A percentile compares a stretch with the other conserved stretches of the same genome.
These are phyloP conservation scores for Hydractinia echinata DNA, from an alignment of 30 jellyfish, hydroid and myxozoan species.

Conservation along the genomic window DNA sequence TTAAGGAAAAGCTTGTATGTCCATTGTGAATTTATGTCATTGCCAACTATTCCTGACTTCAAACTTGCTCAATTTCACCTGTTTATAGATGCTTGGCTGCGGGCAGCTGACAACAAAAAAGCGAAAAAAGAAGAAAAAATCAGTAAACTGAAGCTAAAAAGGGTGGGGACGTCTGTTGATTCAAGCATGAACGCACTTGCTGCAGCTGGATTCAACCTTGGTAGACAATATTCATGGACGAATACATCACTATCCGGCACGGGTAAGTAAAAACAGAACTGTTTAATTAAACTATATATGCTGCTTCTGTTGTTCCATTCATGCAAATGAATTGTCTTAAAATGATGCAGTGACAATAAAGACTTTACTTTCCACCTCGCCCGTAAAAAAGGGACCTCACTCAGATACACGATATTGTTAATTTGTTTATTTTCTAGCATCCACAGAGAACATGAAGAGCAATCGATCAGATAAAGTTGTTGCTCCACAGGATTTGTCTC, in stretches of 20 bases:
- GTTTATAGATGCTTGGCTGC: constrained; percentile 72
- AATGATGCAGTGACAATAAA: too few species aligned
- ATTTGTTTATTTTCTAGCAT: constrained; percentile 27
- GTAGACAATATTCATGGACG: constrained; percentile 87
- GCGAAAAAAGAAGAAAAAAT: constrained; percentile 42
- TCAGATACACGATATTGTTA: neutral
- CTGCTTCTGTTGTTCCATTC: too few species aligned
- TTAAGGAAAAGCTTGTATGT: neutral
- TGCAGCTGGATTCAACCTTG: constrained; percentile 87
- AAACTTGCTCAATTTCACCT: neutral
- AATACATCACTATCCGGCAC: constrained; percentile 10
- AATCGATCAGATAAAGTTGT: constrained; percentile 37
- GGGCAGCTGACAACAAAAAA: constrained; percentile 64
- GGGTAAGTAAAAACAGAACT: neutral
- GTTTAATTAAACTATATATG: too few species aligned
- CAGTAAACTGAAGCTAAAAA: constrained; percentile 37
- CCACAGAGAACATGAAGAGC: constrained; percentile 48
- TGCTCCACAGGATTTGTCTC: constrained; percentile 41
- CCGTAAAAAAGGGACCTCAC: neutral
- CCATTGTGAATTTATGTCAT: too few species aligned
- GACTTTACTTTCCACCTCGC: too few species aligned
- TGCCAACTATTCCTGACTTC: neutral
- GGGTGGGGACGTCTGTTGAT: constrained; percentile 28
- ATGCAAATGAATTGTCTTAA: too few species aligned
- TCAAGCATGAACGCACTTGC: constrained; percentile 82